These are phyloP conservation scores for Cremastinae sp. DNA, from an alignment of 2,888 invertebrate genomes.

Conservation along the genomic window DNA sequence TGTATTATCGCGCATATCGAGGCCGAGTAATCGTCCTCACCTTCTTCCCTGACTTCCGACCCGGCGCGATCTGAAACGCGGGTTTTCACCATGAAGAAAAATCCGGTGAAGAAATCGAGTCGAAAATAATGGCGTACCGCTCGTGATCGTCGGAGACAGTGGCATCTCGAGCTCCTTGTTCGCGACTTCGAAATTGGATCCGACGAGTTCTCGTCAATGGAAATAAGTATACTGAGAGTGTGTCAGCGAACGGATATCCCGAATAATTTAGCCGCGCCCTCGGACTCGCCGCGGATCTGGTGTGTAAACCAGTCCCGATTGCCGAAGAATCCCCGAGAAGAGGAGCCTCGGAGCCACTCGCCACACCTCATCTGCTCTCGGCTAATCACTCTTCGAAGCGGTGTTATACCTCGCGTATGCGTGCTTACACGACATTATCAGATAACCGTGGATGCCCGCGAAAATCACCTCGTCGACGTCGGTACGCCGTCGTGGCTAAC, in stretches of 20 bases:
- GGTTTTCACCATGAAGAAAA: background rate
- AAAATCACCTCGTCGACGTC: slow-evolving; percentile 61
- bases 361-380: slow-evolving; percentile 64
- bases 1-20: slow-evolving; percentile 93
- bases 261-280: slow-evolving; percentile 60
- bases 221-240: background rate
- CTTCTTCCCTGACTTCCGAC: slow-evolving; percentile 74
- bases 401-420: slow-evolving; percentile 45
- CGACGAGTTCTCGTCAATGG: background rate
- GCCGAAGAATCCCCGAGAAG: slow-evolving; percentile 23
- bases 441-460: slow-evolving; percentile 40
- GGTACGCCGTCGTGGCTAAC: background rate
- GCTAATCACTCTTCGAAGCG: slow-evolving; percentile 60
- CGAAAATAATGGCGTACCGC: slow-evolving; percentile 34
- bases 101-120: background rate
- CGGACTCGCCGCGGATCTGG: slow-evolving; percentile 26
- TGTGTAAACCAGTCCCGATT: slow-evolving; percentile 27
- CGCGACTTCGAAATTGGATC: background rate
- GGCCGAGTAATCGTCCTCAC: slow-evolving; percentile 92
- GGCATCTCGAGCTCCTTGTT: background rate
- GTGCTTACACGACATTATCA: slow-evolving; percentile 56
- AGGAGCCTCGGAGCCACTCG: slow-evolving; percentile 48
- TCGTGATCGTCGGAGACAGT: slow-evolving; percentile 39
- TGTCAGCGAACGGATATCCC: background rate
- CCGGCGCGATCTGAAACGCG: slow-evolving; percentile 32